Evolutionary conservation across 2,888 invertebrate species (phyloP), one percentile per base, ranked within the genome.

Genomic region (Schrankia costaestrigalis): DNA sequence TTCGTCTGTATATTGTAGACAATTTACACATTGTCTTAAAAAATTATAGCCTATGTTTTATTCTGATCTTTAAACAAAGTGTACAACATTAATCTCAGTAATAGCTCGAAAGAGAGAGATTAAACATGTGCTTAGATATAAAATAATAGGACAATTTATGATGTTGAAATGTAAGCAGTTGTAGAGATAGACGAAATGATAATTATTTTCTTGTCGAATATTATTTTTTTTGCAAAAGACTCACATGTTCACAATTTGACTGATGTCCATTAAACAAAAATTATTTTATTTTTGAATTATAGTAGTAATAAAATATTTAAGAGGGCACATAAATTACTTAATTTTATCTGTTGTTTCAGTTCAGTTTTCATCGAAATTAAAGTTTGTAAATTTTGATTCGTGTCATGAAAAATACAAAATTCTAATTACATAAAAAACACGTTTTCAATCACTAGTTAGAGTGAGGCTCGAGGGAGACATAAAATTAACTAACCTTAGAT

Each of bases 121-220:
- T 61, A 63, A 63, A 63, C 63, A n/a, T 67, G 68, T 68, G 64
- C 65, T 65, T 78, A 75, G 69, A 63, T 68, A 64, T 64, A 59
- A 60, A 72, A 68, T 62, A 64, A 58, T 76, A 78, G 70, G 65
- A 69, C 63, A 72, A 73, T 65, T 62, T 66, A 68, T 67, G 52
- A 68, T 62, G 70, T 74, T 76, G 66, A 65, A 71, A 69, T 69
- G n/a, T 61, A 60, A 65, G 53, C 59, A 46, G 56, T 47, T 65
- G 60, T 64, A 59, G 55, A 36, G 44, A 46, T 57, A 68, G 61
- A 62, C 60, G 56, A 61, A 57, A 54, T 58, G 45, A 35, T 39
- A 13, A 33, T 55, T 50, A 31, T 54, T 51, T 56, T 29, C 32
- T 35, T 58, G 56, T 46, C 46, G 45, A 44, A 42, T n/a, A n/a